These are phyloP conservation scores for Amphilophus citrinellus DNA, from an alignment of 2,113 vertebrate genomes.

Conservation along the genomic window DNA sequence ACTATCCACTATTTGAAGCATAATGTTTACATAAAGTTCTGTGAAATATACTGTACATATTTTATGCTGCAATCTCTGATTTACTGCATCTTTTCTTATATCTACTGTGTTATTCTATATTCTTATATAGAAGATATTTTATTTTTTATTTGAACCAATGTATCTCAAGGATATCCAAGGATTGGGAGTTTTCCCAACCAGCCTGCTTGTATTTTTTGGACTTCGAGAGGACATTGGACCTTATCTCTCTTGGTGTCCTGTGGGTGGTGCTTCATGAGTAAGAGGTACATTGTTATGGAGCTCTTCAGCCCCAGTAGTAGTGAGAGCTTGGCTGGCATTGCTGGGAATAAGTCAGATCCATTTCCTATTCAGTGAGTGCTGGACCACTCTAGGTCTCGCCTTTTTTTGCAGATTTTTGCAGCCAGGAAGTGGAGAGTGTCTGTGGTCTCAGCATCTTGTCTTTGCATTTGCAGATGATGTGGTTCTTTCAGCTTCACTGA, in stretches of 20 bases:
- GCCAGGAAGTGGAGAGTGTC: not conserved
- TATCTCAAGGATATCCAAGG: not conserved
- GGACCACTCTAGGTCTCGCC: not conserved
- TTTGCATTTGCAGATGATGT: not conserved
- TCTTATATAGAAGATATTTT: too few species aligned
- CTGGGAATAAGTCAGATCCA: not conserved
- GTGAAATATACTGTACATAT: not conserved
- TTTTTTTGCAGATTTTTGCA: not conserved
- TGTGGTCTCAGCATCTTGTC: not conserved
- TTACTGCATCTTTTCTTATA: not conserved
- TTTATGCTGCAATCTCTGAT: not conserved
- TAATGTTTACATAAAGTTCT: not conserved
- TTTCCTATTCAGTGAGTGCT: not conserved
- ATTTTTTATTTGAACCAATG: too few species aligned
- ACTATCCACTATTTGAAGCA: not conserved
- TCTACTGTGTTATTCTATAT: too few species aligned
- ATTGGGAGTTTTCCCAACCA: not conserved
- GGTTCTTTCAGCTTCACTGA: not conserved
- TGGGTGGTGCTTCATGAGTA: not conserved
- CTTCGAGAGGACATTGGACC: not conserved
- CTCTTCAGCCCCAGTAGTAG: not conserved
- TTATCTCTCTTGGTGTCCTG: not conserved
- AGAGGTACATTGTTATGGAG: not conserved
- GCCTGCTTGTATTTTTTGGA: not conserved
- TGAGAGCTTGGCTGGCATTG: not conserved